phyloP scores from a whole-genome alignment of 2,113 vertebrate genomes.

The Eudyptes chrysolophus region DNA sequence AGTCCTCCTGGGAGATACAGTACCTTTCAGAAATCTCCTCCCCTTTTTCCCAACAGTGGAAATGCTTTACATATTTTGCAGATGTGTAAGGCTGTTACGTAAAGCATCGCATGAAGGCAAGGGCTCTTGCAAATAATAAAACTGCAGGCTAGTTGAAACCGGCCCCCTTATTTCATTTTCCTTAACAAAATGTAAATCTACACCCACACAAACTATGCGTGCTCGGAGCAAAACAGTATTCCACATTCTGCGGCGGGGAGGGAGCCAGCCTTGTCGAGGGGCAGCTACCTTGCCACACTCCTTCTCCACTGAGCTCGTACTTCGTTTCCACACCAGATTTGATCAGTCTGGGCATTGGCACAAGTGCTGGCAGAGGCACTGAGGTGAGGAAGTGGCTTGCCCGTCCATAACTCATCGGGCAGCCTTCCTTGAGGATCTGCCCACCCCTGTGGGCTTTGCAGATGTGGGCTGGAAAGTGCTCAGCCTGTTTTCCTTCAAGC shows the following conservation, averaged over 20 bases:
- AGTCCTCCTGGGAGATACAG: background rate
- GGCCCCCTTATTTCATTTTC: constrained; percentile 48
- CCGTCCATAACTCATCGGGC: accelerated
- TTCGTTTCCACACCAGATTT: background rate
- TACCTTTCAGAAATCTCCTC: constrained; percentile 19
- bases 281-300: background rate
- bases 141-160: constrained; percentile 64
- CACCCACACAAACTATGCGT: constrained; percentile 55
- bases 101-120: constrained; percentile 51
- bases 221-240: constrained; percentile 50
- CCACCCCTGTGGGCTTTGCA: background rate
- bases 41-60: background rate
- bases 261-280: background rate
- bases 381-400: background rate
- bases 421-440: background rate
- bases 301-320: background rate
- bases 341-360: background rate
- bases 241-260: background rate
- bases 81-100: constrained; percentile 56
- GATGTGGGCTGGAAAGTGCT: background rate
- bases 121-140: constrained; percentile 59
- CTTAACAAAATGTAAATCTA: constrained; percentile 60
- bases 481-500: background rate
- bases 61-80: constrained; percentile 56
- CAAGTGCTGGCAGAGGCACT: background rate